Evolutionary conservation across 2,113 vertebrate species (phyloP), one percentile per base, ranked within the genome.

Genomic region (Nasalis larvatus): DNA sequence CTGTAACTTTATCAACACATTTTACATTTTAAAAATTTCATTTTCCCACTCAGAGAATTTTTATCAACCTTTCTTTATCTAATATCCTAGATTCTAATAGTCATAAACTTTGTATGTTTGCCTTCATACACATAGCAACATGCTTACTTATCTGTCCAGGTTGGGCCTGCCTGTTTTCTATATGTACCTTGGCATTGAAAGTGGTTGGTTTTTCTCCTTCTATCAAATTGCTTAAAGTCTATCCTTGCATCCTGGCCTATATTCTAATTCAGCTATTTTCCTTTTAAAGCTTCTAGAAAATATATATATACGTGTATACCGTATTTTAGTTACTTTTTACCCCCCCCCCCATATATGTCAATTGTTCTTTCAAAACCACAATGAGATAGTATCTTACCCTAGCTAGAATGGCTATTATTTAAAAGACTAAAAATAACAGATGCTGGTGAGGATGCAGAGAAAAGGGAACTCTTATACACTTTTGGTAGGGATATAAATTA

Each of bases 251-350:
- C 54, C 47, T 95, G 47, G 8, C 45, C 23, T 42, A 58, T 40
- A 83, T 84, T 91, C 30, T 32, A 37, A 54, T 76, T 90, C 27
- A 84, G 30, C 21, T 54, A 69, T 88, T 88, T 87, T 97, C 30
- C 20, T 66, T 95, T 87, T 69, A 58, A 89, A 95, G 1, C 30
- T 78, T 45, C 37, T 56, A 84, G 42, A 66, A 78, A 32, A 83
- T 91, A 76, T 74, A 76, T 66, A 30, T 88, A n/a, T 76, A n/a
- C n/a, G 35, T 60, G 25, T 86, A 58, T 83, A 84, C 93, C 73
- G 9, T 93, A 23, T 89, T 45, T 91, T 84, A 89, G 69, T 87
- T 80, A 90, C 85, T 94, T 93, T 97, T 74, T 91, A 63, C 27
- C 9, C 69, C n/a, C 9, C 69, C n/a, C 89, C 52, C 9, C 42